Evolutionary conservation across 2,888 invertebrate species (phyloP).

Genomic region (Drosophila macrospina): DNA sequence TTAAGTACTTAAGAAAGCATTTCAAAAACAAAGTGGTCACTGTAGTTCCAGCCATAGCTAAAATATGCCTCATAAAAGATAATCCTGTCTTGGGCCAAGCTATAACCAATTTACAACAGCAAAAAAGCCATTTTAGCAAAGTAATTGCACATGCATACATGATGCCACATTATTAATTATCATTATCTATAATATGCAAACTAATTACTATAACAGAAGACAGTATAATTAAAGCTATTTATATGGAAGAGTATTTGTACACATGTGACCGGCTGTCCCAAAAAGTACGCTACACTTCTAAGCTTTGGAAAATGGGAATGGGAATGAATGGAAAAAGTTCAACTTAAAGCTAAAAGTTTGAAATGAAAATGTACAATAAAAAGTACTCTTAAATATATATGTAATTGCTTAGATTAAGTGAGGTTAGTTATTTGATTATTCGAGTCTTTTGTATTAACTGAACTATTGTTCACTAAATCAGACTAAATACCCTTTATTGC

Average conservation of each 20-base stretch:
- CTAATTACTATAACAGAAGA: background rate
- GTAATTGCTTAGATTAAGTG: background rate
- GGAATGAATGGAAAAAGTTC: no score
- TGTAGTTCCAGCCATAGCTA: background rate
- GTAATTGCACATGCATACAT: constrained; percentile 29
- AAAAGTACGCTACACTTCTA: background rate
- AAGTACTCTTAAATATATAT: background rate
- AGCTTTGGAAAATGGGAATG: no score
- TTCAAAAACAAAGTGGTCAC: background rate
- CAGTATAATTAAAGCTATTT: constrained; percentile 6
- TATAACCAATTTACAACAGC: background rate
- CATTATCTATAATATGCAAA: constrained; percentile 9
- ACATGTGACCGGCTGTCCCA: no score
- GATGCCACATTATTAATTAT: constrained; percentile 13
- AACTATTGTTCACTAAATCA: background rate
- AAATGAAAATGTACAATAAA: no score
- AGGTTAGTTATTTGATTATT: background rate
- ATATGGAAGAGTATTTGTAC: background rate
- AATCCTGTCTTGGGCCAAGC: background rate
- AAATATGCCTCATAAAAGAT: background rate
- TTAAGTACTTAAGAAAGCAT: constrained; percentile 4
- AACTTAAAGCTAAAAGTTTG: no score
- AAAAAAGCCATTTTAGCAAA: constrained; percentile 4
- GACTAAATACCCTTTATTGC: background rate
- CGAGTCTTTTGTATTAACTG: background rate